These are phyloP conservation scores for Strigamia transsilvanica DNA, from an alignment of 2,888 invertebrate species.

Conservation along the genomic window DNA sequence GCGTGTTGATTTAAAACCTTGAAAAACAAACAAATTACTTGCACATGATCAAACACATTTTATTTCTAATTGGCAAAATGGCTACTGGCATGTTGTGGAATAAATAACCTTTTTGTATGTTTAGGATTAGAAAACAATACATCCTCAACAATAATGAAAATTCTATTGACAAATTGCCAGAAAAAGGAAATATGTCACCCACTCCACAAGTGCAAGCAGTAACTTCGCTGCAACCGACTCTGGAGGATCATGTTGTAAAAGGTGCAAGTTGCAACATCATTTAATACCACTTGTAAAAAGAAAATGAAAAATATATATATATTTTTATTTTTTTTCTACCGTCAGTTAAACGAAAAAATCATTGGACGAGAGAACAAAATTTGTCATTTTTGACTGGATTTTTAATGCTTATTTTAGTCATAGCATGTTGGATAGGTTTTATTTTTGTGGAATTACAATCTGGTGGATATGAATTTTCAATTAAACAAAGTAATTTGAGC, in stretches of 20 bases:
- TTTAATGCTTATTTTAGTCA: background rate
- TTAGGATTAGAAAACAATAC: background rate
- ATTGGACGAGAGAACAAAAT: background rate
- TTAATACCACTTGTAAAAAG: background rate
- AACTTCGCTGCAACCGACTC: background rate
- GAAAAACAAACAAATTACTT: too few relatives aligned
- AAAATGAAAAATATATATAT: background rate
- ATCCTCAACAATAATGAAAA: background rate
- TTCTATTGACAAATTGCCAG: background rate
- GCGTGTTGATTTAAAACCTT: too few relatives aligned
- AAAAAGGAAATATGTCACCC: background rate
- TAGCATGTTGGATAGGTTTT: background rate
- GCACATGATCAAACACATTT: too few relatives aligned
- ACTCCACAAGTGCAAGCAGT: background rate
- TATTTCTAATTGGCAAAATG: too few relatives aligned
- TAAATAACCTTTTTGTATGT: background rate
- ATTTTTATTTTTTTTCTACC: slow-evolving; percentile 6
- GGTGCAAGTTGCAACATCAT: background rate
- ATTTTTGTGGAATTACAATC: background rate
- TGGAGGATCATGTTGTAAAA: background rate
- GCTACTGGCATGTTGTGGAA: too few relatives aligned
- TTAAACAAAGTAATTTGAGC: background rate
- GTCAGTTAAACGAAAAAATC: background rate
- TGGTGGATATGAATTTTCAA: background rate
- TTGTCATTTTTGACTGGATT: background rate